phyloP scores from a whole-genome alignment of 2,113 vertebrate species.

The Paradisaea rubra region DNA sequence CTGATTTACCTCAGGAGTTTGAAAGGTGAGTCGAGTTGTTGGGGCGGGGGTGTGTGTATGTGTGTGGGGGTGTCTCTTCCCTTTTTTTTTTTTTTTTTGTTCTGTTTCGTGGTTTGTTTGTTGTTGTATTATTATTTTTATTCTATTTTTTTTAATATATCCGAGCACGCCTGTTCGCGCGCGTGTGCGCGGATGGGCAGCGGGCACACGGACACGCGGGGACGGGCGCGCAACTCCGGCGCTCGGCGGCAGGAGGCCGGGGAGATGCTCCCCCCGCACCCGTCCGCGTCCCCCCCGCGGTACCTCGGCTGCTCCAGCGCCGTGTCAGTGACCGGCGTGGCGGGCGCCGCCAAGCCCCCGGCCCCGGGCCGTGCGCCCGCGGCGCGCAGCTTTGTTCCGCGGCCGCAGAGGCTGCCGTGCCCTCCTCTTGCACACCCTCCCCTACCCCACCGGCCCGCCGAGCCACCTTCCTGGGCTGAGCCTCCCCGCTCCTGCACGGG shows the following conservation, averaged over 20 bases:
- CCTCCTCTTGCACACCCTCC: not conserved
- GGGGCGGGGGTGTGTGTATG: not conserved
- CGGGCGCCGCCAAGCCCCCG: not conserved
- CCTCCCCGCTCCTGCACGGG: not conserved
- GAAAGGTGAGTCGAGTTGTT: constrained; percentile 86
- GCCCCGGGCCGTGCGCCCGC: not conserved
- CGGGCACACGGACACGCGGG: not conserved
- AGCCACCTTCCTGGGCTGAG: not conserved
- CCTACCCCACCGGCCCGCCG: not conserved
- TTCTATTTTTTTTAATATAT: not conserved
- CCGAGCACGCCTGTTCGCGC: not conserved
- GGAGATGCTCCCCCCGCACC: constrained; percentile 9
- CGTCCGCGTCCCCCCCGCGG: not conserved
- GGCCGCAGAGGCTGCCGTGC: not conserved
- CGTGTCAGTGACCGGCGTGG: not conserved
- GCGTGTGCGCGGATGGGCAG: not conserved
- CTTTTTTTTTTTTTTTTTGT: not conserved
- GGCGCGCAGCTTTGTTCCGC: constrained; percentile 37
- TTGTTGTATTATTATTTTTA: not conserved
- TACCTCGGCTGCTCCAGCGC: not conserved
- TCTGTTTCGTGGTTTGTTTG: not conserved
- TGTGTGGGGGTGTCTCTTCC: not conserved
- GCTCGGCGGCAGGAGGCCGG: not conserved
- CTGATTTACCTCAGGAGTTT: constrained; percentile 98
- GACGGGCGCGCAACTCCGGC: constrained; percentile 44